Evolutionary conservation across 1,140 invertebrate genomes (phyloP).

Genomic region (Drosophila parabipectinata): DNA sequence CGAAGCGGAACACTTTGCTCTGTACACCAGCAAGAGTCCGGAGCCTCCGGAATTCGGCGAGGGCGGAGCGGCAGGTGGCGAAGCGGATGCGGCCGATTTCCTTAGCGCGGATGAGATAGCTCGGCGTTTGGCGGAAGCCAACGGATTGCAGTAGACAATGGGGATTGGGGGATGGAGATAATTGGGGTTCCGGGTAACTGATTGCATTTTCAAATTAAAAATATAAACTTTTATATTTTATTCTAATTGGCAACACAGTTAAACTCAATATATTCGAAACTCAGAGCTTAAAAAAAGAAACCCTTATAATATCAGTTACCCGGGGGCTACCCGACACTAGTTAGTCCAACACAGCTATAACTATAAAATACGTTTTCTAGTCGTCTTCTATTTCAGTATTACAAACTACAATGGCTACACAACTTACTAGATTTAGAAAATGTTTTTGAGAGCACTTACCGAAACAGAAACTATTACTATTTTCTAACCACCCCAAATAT

Average conservation of each 20-base stretch:
- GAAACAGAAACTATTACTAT: not conserved
- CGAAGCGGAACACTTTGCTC: slow-evolving; percentile 93
- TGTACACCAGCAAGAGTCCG: slow-evolving; percentile 92
- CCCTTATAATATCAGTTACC: slow-evolving; percentile 16
- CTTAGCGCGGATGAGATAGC: slow-evolving; percentile 79
- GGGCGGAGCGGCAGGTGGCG: slow-evolving; percentile 84
- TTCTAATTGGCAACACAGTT: too few species aligned
- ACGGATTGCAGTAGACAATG: slow-evolving; percentile 57
- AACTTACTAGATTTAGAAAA: slow-evolving; percentile 20
- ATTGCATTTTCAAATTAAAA: not conserved
- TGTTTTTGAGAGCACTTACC: slow-evolving; percentile 13
- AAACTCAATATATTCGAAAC: not conserved
- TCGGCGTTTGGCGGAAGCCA: slow-evolving; percentile 70
- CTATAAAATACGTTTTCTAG: slow-evolving; percentile 46
- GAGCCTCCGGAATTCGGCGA: slow-evolving; percentile 92
- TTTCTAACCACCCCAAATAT: slow-evolving; percentile 27
- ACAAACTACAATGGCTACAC: slow-evolving; percentile 37
- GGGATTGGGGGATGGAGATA: not conserved
- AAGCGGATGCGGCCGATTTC: slow-evolving; percentile 87
- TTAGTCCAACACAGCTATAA: slow-evolving; percentile 30
- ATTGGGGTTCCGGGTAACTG: slow-evolving; percentile 4
- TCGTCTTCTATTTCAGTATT: slow-evolving; percentile 77
- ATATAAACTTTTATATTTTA: too few species aligned
- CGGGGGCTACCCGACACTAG: slow-evolving; percentile 3
- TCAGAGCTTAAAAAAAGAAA: not conserved